A percentile compares a stretch with the other conserved stretches of the same genome.
phyloP scores from a whole-genome alignment of 2,888 invertebrate species.

The Parascotia fuliginaria region DNA sequence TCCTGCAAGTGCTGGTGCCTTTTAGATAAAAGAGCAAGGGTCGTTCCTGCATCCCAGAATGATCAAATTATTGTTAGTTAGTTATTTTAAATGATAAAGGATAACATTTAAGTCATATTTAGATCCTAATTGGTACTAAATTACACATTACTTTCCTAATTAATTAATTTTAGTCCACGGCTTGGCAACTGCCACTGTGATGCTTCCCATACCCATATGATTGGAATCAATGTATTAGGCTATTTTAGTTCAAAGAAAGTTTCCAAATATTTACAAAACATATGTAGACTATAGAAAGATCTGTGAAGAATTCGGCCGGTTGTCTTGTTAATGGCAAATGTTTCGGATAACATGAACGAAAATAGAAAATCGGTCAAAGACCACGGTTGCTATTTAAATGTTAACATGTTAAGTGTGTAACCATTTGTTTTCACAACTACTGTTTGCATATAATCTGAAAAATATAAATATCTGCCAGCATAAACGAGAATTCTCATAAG shows the following conservation, averaged over 20 bases:
- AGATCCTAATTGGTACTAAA: no score
- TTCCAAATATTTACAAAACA: slow-evolving; percentile 27
- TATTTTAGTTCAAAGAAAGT: slow-evolving; percentile 14
- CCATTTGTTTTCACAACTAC: slow-evolving; percentile 30
- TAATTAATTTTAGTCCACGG: no score
- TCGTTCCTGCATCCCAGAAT: no score
- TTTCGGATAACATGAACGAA: slow-evolving; percentile 43
- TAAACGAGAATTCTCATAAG: slow-evolving; percentile 10
- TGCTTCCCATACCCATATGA: neutral
- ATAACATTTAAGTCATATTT: no score
- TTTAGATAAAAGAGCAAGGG: no score
- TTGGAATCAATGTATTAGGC: neutral
- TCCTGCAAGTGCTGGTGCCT: no score
- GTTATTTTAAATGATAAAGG: no score
- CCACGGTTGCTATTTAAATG: slow-evolving; percentile 43
- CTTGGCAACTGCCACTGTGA: no score
- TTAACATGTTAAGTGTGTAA: slow-evolving; percentile 18
- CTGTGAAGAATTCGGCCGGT: slow-evolving; percentile 32
- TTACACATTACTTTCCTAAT: no score
- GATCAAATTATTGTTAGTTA: no score
- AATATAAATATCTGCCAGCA: slow-evolving; percentile 26
- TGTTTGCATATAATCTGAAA: slow-evolving; percentile 21
- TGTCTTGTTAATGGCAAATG: slow-evolving; percentile 37
- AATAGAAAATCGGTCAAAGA: slow-evolving; percentile 62
- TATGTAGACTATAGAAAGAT: slow-evolving; percentile 27